A percentile compares a stretch with the other conserved stretches of the same genome.
Conservation (phyloP, 2,797 vertebrate genomes). For the Botia almorhae region DNA sequence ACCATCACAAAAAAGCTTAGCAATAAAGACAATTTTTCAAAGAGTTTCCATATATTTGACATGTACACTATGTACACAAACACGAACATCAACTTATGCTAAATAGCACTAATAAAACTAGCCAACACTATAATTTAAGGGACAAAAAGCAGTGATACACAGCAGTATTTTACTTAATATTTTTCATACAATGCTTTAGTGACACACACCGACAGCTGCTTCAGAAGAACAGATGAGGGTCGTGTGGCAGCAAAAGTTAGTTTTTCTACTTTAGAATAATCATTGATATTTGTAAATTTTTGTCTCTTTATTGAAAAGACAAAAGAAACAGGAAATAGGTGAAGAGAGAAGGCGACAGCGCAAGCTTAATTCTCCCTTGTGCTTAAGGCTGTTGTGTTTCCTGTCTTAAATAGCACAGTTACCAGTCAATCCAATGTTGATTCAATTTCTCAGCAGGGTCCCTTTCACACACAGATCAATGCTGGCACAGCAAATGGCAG, state of each 20-base stretch:
- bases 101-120: too few species aligned
- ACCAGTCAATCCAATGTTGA: conserved; percentile 70
- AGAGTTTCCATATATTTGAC: not conserved
- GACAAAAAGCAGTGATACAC: too few species aligned
- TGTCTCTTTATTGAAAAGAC: not conserved
- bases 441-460: conserved; percentile 65
- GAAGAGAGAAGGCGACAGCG: too few species aligned
- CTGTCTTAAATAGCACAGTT: conserved; percentile 59
- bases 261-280: conserved; percentile 60
- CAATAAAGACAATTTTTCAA: not conserved
- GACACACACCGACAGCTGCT: conserved; percentile 91
- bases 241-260: conserved; percentile 90
- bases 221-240: conserved; percentile 88
- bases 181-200: conserved; percentile 70
- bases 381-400: conserved; percentile 52
- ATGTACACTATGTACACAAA: too few species aligned
- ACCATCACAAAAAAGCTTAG: not conserved
- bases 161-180: too few species aligned
- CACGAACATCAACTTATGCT: too few species aligned
- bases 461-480: conserved; percentile 20
- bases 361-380: not conserved
- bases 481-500: conserved; percentile 41
- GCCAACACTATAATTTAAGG: too few species aligned
- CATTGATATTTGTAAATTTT: not conserved
- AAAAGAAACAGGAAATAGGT: too few species aligned